phyloP scores from a whole-genome alignment of 2,888 invertebrate genomes.

The Mayetiola destructor region DNA sequence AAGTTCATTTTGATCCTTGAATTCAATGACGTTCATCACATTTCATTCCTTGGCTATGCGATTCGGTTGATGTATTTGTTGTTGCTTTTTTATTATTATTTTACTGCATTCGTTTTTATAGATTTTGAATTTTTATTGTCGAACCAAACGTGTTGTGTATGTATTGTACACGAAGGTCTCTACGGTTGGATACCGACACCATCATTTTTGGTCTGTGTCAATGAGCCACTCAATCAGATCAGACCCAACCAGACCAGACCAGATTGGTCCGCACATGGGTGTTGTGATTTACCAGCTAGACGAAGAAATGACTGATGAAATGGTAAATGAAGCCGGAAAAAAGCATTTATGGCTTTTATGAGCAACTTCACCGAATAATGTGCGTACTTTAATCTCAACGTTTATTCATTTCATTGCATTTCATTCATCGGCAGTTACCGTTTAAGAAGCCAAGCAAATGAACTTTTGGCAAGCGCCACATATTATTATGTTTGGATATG shows the following conservation, averaged over 20 bases:
- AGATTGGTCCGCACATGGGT: no score
- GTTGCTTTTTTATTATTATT: neutral
- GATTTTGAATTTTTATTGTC: slow-evolving; percentile 13
- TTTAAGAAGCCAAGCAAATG: neutral
- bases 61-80: no score
- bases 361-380: slow-evolving; percentile 7
- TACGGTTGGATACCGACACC: no score
- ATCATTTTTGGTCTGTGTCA: slow-evolving; percentile 1
- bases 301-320: neutral
- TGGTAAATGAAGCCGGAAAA: slow-evolving; percentile 6
- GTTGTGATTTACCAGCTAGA: neutral
- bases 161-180: no score
- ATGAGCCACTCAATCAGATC: neutral
- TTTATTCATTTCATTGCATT: slow-evolving; percentile 12
- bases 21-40: neutral
- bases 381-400: slow-evolving; percentile 9
- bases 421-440: slow-evolving; percentile 6
- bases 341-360: slow-evolving; percentile 8
- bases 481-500: no score
- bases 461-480: neutral
- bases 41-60: neutral
- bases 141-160: neutral
- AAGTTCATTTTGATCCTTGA: slow-evolving; percentile 3
- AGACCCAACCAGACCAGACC: no score
- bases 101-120: slow-evolving; percentile 6